A percentile compares a stretch with the other conserved stretches of the same genome.
Conservation (phyloP, 2,888 invertebrate genomes). For the Thera obeliscata region DNA sequence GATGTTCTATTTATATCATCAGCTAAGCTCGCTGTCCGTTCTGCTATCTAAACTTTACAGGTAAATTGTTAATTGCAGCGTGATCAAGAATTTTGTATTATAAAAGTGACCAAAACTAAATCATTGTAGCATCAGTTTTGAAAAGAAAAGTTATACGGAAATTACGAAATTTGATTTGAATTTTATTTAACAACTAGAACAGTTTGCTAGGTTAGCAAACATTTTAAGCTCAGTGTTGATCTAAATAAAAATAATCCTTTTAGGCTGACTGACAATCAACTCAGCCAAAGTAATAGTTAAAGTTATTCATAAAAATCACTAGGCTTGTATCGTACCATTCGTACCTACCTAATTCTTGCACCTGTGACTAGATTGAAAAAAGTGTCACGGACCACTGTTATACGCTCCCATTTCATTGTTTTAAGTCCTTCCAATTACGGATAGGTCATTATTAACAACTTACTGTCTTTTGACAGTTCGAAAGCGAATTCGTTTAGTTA, state of each 20-base stretch:
- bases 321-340: too few relatives aligned
- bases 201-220: constrained; percentile 25
- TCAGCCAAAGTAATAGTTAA: too few relatives aligned
- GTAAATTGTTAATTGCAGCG: too few relatives aligned
- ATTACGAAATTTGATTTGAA: constrained; percentile 43
- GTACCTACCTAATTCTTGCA: too few relatives aligned
- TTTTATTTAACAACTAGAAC: constrained; percentile 44
- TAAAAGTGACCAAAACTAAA: too few relatives aligned
- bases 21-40: background rate
- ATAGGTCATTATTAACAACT: background rate
- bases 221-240: background rate
- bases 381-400: constrained; percentile 67
- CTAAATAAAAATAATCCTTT: background rate
- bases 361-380: constrained; percentile 36
- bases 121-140: constrained; percentile 27
- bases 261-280: background rate
- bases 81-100: too few relatives aligned
- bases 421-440: constrained; percentile 36
- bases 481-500: too few relatives aligned
- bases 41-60: too few relatives aligned
- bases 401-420: constrained; percentile 57
- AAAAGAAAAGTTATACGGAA: constrained; percentile 37
- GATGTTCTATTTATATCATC: too few relatives aligned
- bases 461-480: background rate
- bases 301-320: too few relatives aligned